phyloP scores from a whole-genome alignment of 2,797 vertebrate genomes.

The Jordanella pulchra region DNA sequence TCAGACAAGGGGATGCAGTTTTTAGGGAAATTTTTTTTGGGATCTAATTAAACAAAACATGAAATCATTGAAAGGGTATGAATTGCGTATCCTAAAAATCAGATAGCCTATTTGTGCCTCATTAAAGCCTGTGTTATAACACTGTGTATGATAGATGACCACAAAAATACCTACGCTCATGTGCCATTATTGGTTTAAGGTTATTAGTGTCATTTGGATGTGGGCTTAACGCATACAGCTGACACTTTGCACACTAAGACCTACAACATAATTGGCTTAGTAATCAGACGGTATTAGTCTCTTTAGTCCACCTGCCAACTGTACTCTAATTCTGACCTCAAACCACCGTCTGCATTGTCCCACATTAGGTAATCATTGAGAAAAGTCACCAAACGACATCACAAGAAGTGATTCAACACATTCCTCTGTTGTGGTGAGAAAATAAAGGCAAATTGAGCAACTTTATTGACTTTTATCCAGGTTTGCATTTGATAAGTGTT shows the following conservation, averaged over 20 bases:
- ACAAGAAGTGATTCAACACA: background rate
- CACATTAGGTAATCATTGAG: constrained; percentile 9
- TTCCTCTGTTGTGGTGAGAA: background rate
- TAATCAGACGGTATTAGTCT: constrained; percentile 46
- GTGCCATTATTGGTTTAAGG: constrained; percentile 2
- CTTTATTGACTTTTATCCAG: constrained; percentile 3
- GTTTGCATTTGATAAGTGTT: constrained; percentile 9
- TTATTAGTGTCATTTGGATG: constrained; percentile 17
- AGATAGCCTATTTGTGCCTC: background rate
- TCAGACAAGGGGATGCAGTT: background rate
- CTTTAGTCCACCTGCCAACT: constrained; percentile 32
- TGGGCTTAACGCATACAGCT: constrained; percentile 42
- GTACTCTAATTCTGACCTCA: constrained; percentile 40
- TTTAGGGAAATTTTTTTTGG: no score
- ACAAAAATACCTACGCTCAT: background rate
- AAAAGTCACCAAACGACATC: background rate
- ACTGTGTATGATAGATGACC: background rate
- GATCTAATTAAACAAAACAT: background rate
- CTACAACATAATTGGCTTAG: constrained; percentile 73
- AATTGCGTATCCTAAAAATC: background rate
- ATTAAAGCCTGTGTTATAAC: background rate
- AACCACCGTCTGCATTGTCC: constrained; percentile 12
- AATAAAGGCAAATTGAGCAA: no score
- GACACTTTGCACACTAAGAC: constrained; percentile 35
- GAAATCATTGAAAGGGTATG: background rate